Conservation (phyloP, 2,888 invertebrate species). For the Xestia sexstrigata region DNA sequence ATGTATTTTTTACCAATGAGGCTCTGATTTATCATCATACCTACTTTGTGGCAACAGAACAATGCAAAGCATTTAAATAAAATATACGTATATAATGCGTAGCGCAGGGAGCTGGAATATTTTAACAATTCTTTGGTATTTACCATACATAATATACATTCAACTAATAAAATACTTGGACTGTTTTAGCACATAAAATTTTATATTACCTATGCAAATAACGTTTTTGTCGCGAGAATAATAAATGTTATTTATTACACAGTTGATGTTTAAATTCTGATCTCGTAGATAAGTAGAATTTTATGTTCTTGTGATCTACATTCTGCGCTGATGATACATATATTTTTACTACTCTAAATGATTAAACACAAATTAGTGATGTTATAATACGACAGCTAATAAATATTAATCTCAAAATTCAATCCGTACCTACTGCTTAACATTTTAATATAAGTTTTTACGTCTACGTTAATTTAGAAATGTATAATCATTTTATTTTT, state of each 20-base stretch:
- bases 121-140: constrained; percentile 44
- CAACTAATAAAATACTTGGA: constrained; percentile 42
- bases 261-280: constrained; percentile 55
- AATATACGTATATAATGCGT: constrained; percentile 39
- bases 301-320: constrained; percentile 55
- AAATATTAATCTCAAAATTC: constrained; percentile 51
- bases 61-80: constrained; percentile 18
- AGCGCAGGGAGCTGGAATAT: constrained; percentile 42
- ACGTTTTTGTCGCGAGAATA: constrained; percentile 53
- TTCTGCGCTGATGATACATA: constrained; percentile 42
- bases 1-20: constrained; percentile 4
- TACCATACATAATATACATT: constrained; percentile 23
- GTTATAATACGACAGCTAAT: constrained; percentile 61
- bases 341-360: constrained; percentile 51
- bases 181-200: constrained; percentile 52
- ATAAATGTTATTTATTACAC: constrained; percentile 61
- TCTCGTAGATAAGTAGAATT: constrained; percentile 59
- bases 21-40: constrained; percentile 32
- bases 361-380: constrained; percentile 60
- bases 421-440: constrained; percentile 28
- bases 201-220: constrained; percentile 59
- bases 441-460: constrained; percentile 42
- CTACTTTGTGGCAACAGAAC: constrained; percentile 1
- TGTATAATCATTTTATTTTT: constrained; percentile 28
- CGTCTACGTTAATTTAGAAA: constrained; percentile 41